A percentile compares a stretch with the other conserved stretches of the same genome.
Conservation (phyloP, 2,888 invertebrate genomes). For the Eilema depressum region DNA sequence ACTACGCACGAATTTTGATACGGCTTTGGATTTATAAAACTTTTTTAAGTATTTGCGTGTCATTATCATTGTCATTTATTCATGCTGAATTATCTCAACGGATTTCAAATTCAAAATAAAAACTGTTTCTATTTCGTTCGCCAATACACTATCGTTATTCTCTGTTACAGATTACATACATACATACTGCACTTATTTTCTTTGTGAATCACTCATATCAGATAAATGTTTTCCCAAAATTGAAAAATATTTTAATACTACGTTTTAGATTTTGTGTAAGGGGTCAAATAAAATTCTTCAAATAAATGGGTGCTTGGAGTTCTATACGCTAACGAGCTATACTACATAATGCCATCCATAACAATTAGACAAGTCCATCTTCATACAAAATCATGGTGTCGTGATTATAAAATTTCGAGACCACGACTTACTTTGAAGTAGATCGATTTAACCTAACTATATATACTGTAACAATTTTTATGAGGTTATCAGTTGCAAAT, state of each 20-base stretch:
- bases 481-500: slow-evolving; percentile 73
- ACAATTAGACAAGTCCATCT: slow-evolving; percentile 76
- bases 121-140: no score
- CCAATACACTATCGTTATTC: no score
- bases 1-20: no score
- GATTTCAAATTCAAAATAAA: background rate
- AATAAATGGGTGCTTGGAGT: background rate
- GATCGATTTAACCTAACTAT: slow-evolving; percentile 76
- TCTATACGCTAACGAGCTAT: slow-evolving; percentile 22
- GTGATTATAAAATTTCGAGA: slow-evolving; percentile 72
- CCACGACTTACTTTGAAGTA: slow-evolving; percentile 74
- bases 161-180: no score
- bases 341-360: slow-evolving; percentile 63
- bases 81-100: background rate
- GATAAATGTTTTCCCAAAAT: no score
- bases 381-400: slow-evolving; percentile 63
- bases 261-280: background rate
- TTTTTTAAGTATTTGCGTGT: no score
- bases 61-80: background rate
- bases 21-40: no score
- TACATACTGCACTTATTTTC: no score
- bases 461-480: slow-evolving; percentile 72
- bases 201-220: background rate
- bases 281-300: background rate
- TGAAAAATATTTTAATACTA: no score